Evolutionary conservation across 2,113 vertebrate species (phyloP).

Genomic region (Chelonoidis abingdonii): DNA sequence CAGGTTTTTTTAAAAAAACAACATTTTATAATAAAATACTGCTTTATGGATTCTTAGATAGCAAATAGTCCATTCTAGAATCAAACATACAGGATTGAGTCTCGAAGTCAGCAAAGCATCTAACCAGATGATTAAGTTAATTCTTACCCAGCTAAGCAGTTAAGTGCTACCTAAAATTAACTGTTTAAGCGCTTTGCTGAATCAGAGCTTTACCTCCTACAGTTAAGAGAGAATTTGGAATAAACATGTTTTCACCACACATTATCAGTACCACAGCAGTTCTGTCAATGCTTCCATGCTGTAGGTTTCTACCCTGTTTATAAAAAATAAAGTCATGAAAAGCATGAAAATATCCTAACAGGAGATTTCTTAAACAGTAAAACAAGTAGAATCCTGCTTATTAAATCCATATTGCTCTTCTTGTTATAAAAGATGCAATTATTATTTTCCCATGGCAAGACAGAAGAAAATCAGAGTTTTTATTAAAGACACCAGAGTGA

Average conservation of each 20-base stretch:
- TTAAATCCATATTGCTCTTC: background rate
- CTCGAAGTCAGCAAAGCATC: background rate
- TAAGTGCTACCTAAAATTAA: background rate
- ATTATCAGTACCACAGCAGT: background rate
- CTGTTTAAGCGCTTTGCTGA: background rate
- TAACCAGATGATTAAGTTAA: background rate
- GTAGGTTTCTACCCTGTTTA: background rate
- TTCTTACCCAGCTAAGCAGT: background rate
- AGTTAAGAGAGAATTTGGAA: background rate
- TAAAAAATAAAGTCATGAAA: background rate
- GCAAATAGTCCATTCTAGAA: background rate
- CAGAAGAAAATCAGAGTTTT: background rate
- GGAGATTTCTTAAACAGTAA: background rate
- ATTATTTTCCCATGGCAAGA: background rate
- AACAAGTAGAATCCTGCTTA: background rate
- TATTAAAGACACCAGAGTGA: background rate
- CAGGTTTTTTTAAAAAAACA: background rate
- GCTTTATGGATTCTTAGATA: background rate
- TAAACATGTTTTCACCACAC: background rate
- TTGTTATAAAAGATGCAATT: background rate
- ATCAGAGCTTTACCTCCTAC: background rate
- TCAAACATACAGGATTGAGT: background rate
- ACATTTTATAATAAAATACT: background rate
- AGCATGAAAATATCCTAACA: background rate
- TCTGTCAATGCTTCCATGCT: background rate